Evolutionary conservation across 2,797 vertebrate genomes (phyloP), one percentile per base, ranked within the genome.

Genomic region (Myiotriccus ornatus): DNA sequence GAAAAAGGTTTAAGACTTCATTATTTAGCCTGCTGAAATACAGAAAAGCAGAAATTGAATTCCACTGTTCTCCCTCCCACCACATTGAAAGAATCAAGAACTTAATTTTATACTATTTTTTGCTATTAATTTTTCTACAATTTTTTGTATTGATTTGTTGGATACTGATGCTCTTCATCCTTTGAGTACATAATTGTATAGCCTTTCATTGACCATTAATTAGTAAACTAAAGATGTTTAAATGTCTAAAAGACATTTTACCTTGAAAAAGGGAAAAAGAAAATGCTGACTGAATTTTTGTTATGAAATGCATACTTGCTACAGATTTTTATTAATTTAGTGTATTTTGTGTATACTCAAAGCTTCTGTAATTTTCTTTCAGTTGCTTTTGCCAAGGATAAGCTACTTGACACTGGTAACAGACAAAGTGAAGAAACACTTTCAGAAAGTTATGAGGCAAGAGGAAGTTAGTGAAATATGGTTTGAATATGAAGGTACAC

Each of bases 341-440:
- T 53, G 55, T 69, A 80, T 86, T 85, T 86, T 86, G 44, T 87
- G 18, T 86, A 16, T 90, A 63, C 69, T 88, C 96, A 79, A 91
- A 87, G 25, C 60, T 52, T 41, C 53, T 94, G 4, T 92, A 56
- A 19, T 75, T 94, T 97, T 96, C 80, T 98, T 98, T 84, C 97
- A 99, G 99, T 98, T 99, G 93, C 98, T 99, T 96, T 98, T 99
- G 94, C 99, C 99, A 90, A 98, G 99, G 93, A 98, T 99, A 97
- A 99, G 99, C 97, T 99, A 99, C 97, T 97, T 99, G 97, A 99
- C 98, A 9, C 96, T 99, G 95, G 99, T 99, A 69, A 99, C 99
- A 50, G 99, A 99, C 98, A 99, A 99, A 97, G 99, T 99, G 96
- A 99, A 99, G 98, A 99, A 99, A 90, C 99, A 99, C 96, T 99